A percentile compares a stretch with the other conserved stretches of the same genome.
Evolutionary conservation across 2,888 invertebrate genomes (phyloP).

Genomic region (Tetrapedia diversipes): DNA sequence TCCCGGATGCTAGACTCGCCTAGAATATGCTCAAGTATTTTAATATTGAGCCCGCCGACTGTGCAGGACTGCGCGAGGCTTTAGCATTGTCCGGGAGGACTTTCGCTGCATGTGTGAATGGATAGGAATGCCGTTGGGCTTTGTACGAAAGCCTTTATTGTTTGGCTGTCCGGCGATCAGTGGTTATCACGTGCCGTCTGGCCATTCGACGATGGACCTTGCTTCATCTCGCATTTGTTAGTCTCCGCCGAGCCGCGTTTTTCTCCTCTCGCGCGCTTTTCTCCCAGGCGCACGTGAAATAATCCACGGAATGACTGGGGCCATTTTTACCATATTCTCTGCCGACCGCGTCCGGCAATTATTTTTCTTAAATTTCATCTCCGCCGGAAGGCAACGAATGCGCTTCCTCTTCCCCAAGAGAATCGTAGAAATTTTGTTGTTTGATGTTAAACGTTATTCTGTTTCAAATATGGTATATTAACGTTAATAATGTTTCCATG

Average conservation of each 20-base stretch:
- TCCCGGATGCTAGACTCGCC: slow-evolving; percentile 44
- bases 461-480: no score
- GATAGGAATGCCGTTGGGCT: slow-evolving; percentile 75
- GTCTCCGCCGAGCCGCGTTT: neutral
- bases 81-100: slow-evolving; percentile 70
- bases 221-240: slow-evolving; percentile 33
- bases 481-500: no score
- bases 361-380: no score
- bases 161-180: slow-evolving; percentile 69
- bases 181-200: slow-evolving; percentile 62
- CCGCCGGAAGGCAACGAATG: no score
- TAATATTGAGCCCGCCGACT: slow-evolving; percentile 76
- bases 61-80: slow-evolving; percentile 65
- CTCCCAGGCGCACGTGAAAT: slow-evolving; percentile 19
- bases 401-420: no score
- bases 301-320: neutral
- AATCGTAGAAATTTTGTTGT: no score
- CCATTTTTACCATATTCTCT: no score
- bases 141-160: slow-evolving; percentile 74
- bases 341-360: no score
- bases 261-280: neutral
- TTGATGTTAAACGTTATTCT: no score
- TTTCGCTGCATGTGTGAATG: slow-evolving; percentile 74
- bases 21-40: slow-evolving; percentile 78
- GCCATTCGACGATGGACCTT: slow-evolving; percentile 38